Base-by-base conservation (phyloP, 1,140 invertebrate species). In the Calephelis virginiensis region DNA sequence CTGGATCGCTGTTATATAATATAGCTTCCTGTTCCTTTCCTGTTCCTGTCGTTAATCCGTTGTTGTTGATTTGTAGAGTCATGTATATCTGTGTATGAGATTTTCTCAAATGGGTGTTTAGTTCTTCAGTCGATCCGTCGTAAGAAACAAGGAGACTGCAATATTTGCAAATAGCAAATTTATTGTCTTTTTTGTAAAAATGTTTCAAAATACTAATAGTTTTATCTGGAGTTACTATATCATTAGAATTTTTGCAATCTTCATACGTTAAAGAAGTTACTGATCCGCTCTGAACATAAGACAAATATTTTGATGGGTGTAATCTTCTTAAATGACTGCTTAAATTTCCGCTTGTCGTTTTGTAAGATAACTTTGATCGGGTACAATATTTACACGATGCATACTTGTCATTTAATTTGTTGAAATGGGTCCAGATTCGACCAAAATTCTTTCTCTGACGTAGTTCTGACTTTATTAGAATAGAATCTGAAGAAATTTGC, bases 81-180 rank as follows among this genome's bases (percentile, higher is more conserved):
- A 59, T 38, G n/a, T 59, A 59, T 38, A 59, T 59, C 37, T 11
- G 8, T 59, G 53, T 59, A 59, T 59, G 53, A 11, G 53, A 59
- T 38, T 59, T 59, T 59, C 53, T 59, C 37, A 59, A 59, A 59
- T 59, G 53, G n/a, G 53, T 59, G 11, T 59, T 59, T n/a, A 59
- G 12, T 59, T 59, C 37, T 38, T 6, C 53, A 37, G 11, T 38
- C n/a, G 53, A 38, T 3, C 7, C 37, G 28, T 38, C 12, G 53
- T 59, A 59, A n/a, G 53, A 59, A 59, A 59, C 12, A n/a, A 9
- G 9, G n/a, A n/a, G 4, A 38, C 56, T n/a, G 37, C 56, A 40
- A 12, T 59, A 38, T 59, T 59, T 59, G 38, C 56, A 59, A 59
- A 40, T 38, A 38, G 56, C 56, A 59, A 59, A 59, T 8, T 13